Evolutionary conservation across 2,113 vertebrate species (phyloP).

Genomic region (Trachemys scripta): DNA sequence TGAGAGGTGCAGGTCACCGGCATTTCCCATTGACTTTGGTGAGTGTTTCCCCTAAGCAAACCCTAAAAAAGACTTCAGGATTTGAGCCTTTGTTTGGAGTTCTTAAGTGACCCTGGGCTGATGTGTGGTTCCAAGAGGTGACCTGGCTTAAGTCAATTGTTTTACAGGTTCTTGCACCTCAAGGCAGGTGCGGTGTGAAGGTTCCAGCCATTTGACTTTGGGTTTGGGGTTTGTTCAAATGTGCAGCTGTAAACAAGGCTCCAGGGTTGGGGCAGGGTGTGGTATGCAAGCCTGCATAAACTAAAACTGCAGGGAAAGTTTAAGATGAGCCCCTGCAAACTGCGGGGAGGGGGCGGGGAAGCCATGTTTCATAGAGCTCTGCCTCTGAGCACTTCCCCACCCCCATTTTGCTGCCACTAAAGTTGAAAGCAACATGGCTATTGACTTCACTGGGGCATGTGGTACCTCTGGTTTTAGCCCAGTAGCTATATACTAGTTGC

Average conservation of each 20-base stretch:
- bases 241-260: background rate
- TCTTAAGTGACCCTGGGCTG: background rate
- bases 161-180: background rate
- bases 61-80: background rate
- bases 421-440: background rate
- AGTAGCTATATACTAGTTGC: fast-evolving
- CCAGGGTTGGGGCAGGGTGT: background rate
- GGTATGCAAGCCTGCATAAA: background rate
- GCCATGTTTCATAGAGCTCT: background rate
- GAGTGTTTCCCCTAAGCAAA: background rate
- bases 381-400: background rate
- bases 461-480: fast-evolving
- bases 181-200: too few relatives aligned
- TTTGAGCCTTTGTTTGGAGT: background rate
- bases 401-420: background rate
- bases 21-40: background rate
- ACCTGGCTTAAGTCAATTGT: background rate
- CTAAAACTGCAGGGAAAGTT: background rate
- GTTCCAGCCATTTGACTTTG: background rate
- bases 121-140: background rate
- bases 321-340: background rate
- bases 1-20: background rate
- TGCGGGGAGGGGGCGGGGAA: background rate
- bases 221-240: background rate
- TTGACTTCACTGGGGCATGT: background rate